These are phyloP conservation scores for Minunthozetes semirufus DNA, from an alignment of 2,888 invertebrate species.

Conservation along the genomic window DNA sequence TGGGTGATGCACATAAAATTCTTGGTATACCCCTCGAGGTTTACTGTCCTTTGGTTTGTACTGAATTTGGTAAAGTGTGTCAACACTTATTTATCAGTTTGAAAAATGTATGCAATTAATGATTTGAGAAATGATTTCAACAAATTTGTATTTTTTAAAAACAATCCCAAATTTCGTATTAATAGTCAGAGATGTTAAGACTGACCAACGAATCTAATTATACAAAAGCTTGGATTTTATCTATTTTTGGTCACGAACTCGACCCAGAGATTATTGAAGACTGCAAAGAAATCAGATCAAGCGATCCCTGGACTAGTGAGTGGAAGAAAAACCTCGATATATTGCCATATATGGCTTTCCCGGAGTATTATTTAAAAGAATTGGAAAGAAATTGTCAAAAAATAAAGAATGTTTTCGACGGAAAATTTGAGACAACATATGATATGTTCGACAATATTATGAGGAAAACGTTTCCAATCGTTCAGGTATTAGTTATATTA, in stretches of 20 bases:
- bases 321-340: neutral
- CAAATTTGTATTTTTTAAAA: too few relatives aligned
- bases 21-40: neutral
- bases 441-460: neutral
- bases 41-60: neutral
- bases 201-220: neutral
- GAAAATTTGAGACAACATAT: neutral
- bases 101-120: slow-evolving; percentile 11
- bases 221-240: neutral
- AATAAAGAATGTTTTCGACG: neutral
- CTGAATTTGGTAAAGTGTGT: neutral
- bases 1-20: neutral
- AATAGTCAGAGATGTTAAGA: neutral
- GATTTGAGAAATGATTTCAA: too few relatives aligned
- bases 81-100: neutral
- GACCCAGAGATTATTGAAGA: neutral
- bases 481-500: too few relatives aligned
- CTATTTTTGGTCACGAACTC: slow-evolving; percentile 1
- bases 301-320: neutral
- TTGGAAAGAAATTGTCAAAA: neutral
- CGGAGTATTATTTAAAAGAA: neutral
- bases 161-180: neutral
- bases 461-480: neutral
- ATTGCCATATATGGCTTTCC: neutral
- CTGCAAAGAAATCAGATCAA: neutral